Evolutionary conservation across 2,888 invertebrate genomes (phyloP).

Genomic region (Chalcosyrphus nemorum): DNA sequence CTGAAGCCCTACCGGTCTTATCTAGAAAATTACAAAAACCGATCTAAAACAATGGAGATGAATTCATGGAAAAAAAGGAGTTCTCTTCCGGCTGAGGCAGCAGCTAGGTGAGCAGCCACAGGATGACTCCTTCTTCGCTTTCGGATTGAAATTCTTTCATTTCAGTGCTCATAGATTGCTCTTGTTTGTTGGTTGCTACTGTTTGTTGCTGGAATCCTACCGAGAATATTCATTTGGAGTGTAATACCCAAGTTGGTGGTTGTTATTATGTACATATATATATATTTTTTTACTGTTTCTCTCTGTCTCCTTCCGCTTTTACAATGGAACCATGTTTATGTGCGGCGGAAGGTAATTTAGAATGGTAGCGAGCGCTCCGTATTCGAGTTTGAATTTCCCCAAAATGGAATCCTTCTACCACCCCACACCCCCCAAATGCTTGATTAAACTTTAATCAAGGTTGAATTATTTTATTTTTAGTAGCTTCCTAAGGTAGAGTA

Average conservation of each 20-base stretch:
- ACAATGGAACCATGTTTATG: constrained; percentile 61
- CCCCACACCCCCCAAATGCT: not conserved
- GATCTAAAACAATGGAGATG: constrained; percentile 71
- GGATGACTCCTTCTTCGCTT: not conserved
- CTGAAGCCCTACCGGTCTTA: constrained; percentile 47
- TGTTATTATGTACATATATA: constrained; percentile 40
- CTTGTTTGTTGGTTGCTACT: constrained; percentile 40
- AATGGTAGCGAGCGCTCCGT: constrained; percentile 11
- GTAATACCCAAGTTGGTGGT: constrained; percentile 63
- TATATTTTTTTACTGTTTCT: constrained; percentile 28
- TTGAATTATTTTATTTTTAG: constrained; percentile 65
- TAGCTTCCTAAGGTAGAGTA: not conserved
- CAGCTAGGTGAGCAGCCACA: constrained; percentile 28
- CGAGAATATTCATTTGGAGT: constrained; percentile 59
- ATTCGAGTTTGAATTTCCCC: constrained; percentile 8
- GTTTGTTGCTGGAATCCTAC: constrained; percentile 11
- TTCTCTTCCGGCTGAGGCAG: not conserved
- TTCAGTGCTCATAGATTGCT: constrained; percentile 56
- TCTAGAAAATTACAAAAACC: constrained; percentile 71
- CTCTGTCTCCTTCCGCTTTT: not conserved
- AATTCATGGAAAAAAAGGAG: constrained; percentile 49
- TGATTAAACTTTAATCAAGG: constrained; percentile 60
- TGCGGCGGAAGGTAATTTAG: constrained; percentile 58
- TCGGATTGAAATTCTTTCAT: constrained; percentile 61
- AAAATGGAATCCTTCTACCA: constrained; percentile 13